These are phyloP conservation scores for Diabrotica balteata DNA, from an alignment of 2,888 invertebrate genomes.

Conservation along the genomic window DNA sequence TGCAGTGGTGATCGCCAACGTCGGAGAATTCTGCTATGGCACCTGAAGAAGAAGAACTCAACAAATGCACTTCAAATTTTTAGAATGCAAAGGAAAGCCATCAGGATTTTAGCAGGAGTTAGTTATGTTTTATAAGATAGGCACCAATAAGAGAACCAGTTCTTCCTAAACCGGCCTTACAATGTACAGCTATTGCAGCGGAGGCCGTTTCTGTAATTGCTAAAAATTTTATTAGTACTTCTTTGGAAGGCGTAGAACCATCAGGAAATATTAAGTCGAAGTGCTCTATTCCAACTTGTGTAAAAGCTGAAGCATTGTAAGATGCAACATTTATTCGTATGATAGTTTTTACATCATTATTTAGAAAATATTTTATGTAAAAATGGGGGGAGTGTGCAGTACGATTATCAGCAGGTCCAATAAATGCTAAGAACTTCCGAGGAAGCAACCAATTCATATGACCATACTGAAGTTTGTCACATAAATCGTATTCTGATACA, in stretches of 20 bases:
- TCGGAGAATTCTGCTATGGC: no score
- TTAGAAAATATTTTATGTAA: constrained; percentile 84
- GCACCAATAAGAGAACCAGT: constrained; percentile 89
- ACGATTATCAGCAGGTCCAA: constrained; percentile 72
- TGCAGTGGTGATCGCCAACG: no score
- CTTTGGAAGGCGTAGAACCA: constrained; percentile 82
- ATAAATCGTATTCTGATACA: constrained; percentile 81
- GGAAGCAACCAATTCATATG: constrained; percentile 92
- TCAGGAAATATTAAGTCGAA: constrained; percentile 89
- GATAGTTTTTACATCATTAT: constrained; percentile 81
- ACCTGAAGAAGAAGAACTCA: no score
- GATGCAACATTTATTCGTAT: constrained; percentile 84
- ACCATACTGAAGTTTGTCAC: constrained; percentile 83
- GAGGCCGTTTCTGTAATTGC: constrained; percentile 77
- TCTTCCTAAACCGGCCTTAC: constrained; percentile 92
- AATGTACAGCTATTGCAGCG: constrained; percentile 88
- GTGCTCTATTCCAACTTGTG: constrained; percentile 81
- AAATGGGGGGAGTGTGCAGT: constrained; percentile 74
- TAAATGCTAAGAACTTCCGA: constrained; percentile 83
- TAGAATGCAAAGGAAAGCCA: no score
- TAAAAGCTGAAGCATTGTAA: constrained; percentile 77
- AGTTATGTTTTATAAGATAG: constrained; percentile 87
- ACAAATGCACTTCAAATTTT: no score
- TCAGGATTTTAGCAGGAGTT: no score
- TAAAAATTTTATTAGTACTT: constrained; percentile 80